These are phyloP conservation scores for Tupiocoris notatus DNA, from an alignment of 2,888 invertebrate species.

Conservation along the genomic window DNA sequence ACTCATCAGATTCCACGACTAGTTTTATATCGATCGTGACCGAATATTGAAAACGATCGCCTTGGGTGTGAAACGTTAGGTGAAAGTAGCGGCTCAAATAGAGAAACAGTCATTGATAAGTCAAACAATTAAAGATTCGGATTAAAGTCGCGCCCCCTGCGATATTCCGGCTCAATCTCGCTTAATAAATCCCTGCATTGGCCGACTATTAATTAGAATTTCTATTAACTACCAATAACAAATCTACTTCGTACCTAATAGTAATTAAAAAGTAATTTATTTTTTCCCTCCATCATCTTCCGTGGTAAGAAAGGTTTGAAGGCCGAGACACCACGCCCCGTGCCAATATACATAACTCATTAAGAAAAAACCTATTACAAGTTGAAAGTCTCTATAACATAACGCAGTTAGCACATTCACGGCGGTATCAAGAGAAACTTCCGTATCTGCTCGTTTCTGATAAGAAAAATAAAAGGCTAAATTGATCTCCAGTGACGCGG, in stretches of 20 bases:
- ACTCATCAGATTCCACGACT: no score
- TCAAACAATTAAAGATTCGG: not conserved
- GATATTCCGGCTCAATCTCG: not conserved
- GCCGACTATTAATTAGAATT: slow-evolving; percentile 42
- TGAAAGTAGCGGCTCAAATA: no score
- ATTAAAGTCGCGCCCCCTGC: not conserved
- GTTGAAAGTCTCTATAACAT: slow-evolving; percentile 37
- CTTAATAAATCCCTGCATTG: slow-evolving; percentile 34
- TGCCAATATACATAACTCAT: slow-evolving; percentile 39
- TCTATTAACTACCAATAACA: slow-evolving; percentile 42
- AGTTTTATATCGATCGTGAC: no score
- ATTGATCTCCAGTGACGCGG: slow-evolving; percentile 28
- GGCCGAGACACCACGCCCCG: slow-evolving; percentile 9
- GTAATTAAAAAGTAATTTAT: slow-evolving; percentile 45
- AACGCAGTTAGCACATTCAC: slow-evolving; percentile 31
- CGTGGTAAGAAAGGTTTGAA: slow-evolving; percentile 10
- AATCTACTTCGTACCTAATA: slow-evolving; percentile 43
- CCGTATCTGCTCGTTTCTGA: not conserved
- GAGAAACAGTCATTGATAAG: not conserved
- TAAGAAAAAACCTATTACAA: slow-evolving; percentile 32
- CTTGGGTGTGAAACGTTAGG: no score
- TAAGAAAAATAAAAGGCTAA: slow-evolving; percentile 15
- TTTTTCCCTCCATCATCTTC: slow-evolving; percentile 31
- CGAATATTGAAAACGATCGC: no score
- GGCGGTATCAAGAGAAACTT: slow-evolving; percentile 13